Evolutionary conservation across 2,797 vertebrate species (phyloP).

Genomic region (Xyrichtys novacula): DNA sequence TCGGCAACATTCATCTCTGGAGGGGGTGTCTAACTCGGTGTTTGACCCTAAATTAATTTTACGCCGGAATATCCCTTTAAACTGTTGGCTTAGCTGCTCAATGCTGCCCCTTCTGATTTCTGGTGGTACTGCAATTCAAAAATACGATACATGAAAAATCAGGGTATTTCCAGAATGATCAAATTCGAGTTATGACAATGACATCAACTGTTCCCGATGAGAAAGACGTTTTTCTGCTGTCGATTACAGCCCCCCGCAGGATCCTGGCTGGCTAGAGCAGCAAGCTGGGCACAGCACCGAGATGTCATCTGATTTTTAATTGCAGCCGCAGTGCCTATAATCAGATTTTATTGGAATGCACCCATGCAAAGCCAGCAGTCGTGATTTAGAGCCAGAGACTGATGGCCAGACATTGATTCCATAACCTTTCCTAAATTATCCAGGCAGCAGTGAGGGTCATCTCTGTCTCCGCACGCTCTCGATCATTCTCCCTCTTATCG

Average conservation of each 20-base stretch:
- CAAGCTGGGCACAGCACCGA: conserved; percentile 14
- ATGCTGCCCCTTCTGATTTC: no score
- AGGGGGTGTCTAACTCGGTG: no score
- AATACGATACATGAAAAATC: neutral
- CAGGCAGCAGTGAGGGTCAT: conserved; percentile 24
- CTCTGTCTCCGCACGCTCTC: conserved; percentile 24
- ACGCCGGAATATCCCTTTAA: no score
- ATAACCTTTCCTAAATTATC: conserved; percentile 52
- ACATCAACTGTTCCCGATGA: neutral
- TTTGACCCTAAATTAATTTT: no score
- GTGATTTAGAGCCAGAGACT: conserved; percentile 26
- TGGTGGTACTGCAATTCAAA: no score
- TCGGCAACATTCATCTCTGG: no score
- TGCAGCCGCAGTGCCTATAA: conserved; percentile 47
- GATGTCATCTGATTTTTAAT: conserved; percentile 64
- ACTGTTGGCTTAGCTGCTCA: no score
- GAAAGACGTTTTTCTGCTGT: neutral
- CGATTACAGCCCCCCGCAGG: conserved; percentile 10
- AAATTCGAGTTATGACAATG: neutral
- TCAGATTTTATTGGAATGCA: conserved; percentile 56
- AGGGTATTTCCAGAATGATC: neutral
- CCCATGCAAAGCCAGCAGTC: conserved; percentile 38
- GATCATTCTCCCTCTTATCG: conserved; percentile 44
- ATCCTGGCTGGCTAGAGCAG: conserved; percentile 20
- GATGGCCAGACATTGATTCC: conserved; percentile 41